Base-by-base conservation (phyloP, 2,113 vertebrate genomes). In the Leptocoma aspasia region DNA sequence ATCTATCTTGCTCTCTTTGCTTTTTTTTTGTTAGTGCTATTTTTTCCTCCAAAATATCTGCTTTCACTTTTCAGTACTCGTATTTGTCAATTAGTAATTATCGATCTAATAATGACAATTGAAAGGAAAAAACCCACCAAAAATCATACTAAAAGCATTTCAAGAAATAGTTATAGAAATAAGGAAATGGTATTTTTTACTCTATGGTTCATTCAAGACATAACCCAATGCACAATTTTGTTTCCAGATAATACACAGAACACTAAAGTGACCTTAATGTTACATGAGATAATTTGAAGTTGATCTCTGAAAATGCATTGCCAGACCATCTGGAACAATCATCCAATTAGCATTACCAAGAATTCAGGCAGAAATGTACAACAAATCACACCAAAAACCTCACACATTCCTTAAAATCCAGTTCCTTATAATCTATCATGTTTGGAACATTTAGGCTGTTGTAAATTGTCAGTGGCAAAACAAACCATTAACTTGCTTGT, bases 101-200 rank as follows among this genome's bases (percentile, higher is more conserved):
- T 30, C 1, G 0, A 35, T n/a, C 27, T 69, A 83, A 52, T 42
- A 60, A 52, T 44, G 15, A 53, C 17, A 72, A 77, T 2, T 56
- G 5, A 59, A 86, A 76, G 30, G 2, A 44, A 86, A 59, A 39
- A 24, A 0, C 0, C 1, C 14, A 53, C 7, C 21, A 78, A 53
- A 72, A 79, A 44, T 50, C 13, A 52, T 33, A 75, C 35, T 26
- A 42, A 64, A 68, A 80, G 6, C 4, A 75, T 54, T 90, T 64
- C 23, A 83, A 39, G 14, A 78, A 73, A n/a, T 71, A 45, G 49
- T 88, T 75, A 13, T 82, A n/a, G 18, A 72, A 82, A 80, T 30
- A 84, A 60, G 56, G 18, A 56, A 59, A 82, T 4, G 0, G 7
- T 24, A 47, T 23, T 59, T 84, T 87, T 93, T 57, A 42, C 10